Evolutionary conservation across 1,140 invertebrate species (phyloP).

Genomic region (Procambarus virginalis): DNA sequence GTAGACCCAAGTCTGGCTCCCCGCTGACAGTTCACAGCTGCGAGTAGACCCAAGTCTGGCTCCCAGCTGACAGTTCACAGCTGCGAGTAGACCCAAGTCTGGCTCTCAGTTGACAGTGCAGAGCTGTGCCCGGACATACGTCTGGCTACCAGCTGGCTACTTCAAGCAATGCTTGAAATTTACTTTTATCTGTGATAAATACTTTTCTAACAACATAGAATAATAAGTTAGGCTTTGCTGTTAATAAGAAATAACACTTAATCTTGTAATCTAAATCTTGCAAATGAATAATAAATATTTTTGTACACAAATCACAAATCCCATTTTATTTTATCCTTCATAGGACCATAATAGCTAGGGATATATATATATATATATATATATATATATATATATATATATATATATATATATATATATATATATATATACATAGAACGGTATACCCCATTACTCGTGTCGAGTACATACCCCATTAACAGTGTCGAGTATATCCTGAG

Average conservation of each 20-base stretch:
- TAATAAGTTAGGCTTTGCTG: neutral
- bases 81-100: neutral
- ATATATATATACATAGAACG: neutral
- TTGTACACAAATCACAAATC: neutral
- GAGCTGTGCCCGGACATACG: neutral
- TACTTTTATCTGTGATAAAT: no score
- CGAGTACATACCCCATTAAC: no score
- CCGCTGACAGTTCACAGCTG: neutral
- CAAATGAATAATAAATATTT: neutral
- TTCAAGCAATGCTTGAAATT: neutral
- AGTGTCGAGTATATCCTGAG: no score
- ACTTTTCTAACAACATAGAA: neutral
- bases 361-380: constrained; percentile 1
- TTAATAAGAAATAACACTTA: neutral
- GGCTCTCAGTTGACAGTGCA: neutral
- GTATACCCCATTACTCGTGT: neutral
- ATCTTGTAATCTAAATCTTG: neutral
- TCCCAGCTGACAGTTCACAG: neutral
- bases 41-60: neutral
- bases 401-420: constrained; percentile 5
- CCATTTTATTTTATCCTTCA: neutral
- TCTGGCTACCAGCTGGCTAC: neutral
- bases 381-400: constrained; percentile 5
- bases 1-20: neutral
- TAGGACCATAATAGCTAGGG: neutral